These are phyloP conservation scores for Tenthredo amoena DNA, from an alignment of 2,888 invertebrate species.

Conservation along the genomic window DNA sequence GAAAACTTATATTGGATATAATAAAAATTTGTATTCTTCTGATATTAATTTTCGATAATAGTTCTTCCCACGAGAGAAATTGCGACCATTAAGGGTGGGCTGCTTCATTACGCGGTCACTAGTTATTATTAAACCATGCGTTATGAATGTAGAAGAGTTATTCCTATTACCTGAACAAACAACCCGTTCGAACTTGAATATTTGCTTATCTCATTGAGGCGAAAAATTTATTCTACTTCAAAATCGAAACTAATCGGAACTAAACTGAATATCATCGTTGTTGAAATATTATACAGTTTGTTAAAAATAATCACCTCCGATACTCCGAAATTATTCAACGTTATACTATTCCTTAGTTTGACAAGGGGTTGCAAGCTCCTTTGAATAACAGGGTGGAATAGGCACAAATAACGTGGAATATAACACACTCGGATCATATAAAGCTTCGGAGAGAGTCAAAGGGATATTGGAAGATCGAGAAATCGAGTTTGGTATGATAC, in stretches of 20 bases:
- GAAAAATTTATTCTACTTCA: background rate
- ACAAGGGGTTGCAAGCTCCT: background rate
- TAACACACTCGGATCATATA: background rate
- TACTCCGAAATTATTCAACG: background rate
- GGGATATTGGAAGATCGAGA: background rate
- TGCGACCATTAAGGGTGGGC: background rate
- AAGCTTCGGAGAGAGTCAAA: background rate
- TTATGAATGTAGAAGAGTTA: slow-evolving; percentile 5
- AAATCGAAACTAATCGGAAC: background rate
- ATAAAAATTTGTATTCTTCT: background rate
- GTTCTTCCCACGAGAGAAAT: background rate
- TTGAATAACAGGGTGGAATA: background rate
- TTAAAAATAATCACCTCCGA: background rate
- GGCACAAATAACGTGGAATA: background rate
- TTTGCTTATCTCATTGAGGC: background rate
- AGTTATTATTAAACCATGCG: background rate
- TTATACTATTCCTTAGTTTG: background rate
- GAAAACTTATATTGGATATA: too few relatives aligned
- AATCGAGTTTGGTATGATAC: background rate
- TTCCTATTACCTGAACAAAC: background rate
- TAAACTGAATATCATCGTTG: background rate
- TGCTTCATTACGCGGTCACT: background rate
- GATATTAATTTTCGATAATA: background rate
- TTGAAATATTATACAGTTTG: background rate
- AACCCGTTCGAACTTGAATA: background rate